Evolutionary conservation across 2,113 vertebrate species (phyloP).

Genomic region (Ceuthmochares aereus): DNA sequence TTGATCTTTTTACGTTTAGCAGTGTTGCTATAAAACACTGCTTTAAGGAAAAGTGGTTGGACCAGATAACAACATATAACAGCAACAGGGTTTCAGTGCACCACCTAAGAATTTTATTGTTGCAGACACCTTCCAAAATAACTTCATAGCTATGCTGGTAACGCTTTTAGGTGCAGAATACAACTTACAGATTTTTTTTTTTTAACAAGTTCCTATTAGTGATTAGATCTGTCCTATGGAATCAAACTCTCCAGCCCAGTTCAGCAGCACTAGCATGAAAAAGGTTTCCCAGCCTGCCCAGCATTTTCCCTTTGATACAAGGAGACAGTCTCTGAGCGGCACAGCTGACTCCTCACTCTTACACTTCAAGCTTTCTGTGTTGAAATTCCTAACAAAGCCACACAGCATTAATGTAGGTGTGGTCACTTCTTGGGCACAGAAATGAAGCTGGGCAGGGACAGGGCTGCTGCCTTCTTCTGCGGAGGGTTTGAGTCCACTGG

Average conservation of each 20-base stretch:
- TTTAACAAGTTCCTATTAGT: neutral
- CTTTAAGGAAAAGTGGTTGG: neutral
- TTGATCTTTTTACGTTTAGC: neutral
- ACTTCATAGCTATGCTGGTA: neutral
- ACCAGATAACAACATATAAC: neutral
- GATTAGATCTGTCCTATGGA: neutral
- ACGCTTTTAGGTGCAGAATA: neutral
- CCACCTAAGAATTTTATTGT: fast-evolving
- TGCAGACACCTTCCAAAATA: neutral
- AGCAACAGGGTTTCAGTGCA: neutral
- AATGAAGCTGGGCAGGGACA: neutral
- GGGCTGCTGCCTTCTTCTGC: neutral
- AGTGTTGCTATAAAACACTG: neutral
- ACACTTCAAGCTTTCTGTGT: neutral
- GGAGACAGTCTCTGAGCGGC: fast-evolving
- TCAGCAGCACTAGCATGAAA: neutral
- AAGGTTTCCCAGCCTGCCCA: neutral
- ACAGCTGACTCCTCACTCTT: neutral
- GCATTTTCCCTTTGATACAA: neutral
- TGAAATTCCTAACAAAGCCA: neutral
- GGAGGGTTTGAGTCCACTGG: neutral
- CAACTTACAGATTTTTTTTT: neutral
- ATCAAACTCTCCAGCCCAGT: neutral
- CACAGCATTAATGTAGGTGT: fast-evolving
- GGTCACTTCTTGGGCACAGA: neutral